Evolutionary conservation across 23 tunicate species (phyloP).

Genomic region (Phallusia fumigata): DNA sequence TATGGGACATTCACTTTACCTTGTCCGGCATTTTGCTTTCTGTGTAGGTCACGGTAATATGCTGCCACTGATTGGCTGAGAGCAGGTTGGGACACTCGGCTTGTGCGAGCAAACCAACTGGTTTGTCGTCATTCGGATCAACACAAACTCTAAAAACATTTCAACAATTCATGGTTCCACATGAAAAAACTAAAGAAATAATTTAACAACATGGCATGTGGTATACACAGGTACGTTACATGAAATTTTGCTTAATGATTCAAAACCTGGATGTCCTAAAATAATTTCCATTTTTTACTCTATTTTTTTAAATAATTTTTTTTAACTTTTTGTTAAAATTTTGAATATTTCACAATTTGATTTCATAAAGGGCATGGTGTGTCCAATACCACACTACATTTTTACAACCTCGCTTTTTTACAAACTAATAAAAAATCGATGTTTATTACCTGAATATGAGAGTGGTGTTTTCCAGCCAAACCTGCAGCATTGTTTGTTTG

Average conservation of each 20-base stretch:
- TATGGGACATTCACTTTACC: no score
- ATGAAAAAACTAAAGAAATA: no score
- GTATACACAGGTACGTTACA: background rate
- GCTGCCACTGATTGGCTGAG: constrained; percentile 74
- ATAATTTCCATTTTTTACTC: background rate
- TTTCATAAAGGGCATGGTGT: no score
- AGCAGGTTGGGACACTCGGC: constrained; percentile 59
- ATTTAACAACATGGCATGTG: no score
- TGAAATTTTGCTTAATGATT: background rate
- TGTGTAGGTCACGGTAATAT: constrained; percentile 68
- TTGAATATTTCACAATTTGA: no score
- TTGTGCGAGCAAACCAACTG: constrained; percentile 79
- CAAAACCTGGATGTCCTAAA: no score
- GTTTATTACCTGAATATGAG: constrained; percentile 70
- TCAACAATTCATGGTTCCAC: no score
- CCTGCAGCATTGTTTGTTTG: constrained; percentile 73
- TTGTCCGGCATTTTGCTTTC: constrained; percentile 82
- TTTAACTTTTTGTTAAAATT: background rate
- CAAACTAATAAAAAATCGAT: background rate
- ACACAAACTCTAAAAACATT: constrained; percentile 58
- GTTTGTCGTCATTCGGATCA: constrained; percentile 62
- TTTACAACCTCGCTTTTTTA: no score
- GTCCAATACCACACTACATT: no score
- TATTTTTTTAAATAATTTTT: background rate
- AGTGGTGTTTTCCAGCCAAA: constrained; percentile 83